phyloP scores from a whole-genome alignment of 2,797 vertebrate species.

The Etheostoma perlongum region DNA sequence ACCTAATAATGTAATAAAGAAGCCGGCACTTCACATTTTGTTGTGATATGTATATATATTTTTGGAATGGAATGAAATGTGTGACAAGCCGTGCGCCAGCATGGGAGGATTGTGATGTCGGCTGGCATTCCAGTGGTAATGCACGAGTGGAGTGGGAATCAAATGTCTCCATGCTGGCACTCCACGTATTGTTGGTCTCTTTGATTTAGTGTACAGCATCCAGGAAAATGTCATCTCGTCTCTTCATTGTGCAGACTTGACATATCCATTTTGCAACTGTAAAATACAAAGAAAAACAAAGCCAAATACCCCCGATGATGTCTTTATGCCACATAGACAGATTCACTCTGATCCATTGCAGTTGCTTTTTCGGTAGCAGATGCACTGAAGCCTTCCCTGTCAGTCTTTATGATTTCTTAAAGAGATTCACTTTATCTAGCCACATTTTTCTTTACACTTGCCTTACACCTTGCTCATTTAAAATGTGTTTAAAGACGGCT shows the following conservation, averaged over 20 bases:
- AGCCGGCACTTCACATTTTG: conserved; percentile 47
- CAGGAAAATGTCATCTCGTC: conserved; percentile 79
- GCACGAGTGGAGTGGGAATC: conserved; percentile 77
- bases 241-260: conserved; percentile 75
- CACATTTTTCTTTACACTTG: conserved; percentile 14
- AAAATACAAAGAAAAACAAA: conserved; percentile 74
- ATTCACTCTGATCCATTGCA: conserved; percentile 48
- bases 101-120: conserved; percentile 74
- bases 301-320: conserved; percentile 65
- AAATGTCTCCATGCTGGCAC: conserved; percentile 81
- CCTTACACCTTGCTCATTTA: conserved; percentile 27
- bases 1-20: conserved; percentile 64
- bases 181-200: conserved; percentile 80
- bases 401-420: conserved; percentile 33
- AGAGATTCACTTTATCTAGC: conserved; percentile 21
- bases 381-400: conserved; percentile 36
- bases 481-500: conserved; percentile 10
- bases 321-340: conserved; percentile 67
- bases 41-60: conserved; percentile 34
- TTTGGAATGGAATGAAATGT: conserved; percentile 72
- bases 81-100: conserved; percentile 73
- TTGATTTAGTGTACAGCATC: conserved; percentile 81
- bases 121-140: conserved; percentile 79
- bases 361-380: conserved; percentile 30
- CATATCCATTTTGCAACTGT: conserved; percentile 80